Conservation (phyloP, 2,797 vertebrate genomes). For the Clarias platycephalus region DNA sequence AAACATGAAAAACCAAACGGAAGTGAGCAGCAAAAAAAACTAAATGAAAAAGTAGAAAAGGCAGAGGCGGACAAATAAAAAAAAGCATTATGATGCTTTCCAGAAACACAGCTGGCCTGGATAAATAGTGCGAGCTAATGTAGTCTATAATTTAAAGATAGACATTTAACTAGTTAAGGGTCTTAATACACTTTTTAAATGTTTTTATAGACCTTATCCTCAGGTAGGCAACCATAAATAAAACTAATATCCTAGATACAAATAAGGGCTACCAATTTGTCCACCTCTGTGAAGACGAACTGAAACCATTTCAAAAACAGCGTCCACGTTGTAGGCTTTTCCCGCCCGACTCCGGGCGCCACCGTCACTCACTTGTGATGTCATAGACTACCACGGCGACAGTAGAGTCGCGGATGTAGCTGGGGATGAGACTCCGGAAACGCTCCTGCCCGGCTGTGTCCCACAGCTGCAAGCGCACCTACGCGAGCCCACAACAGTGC, state of each 20-base stretch:
- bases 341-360: slow-evolving; percentile 13
- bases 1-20: neutral
- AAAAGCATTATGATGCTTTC: neutral
- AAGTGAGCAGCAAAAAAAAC: neutral
- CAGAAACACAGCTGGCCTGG: neutral
- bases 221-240: neutral
- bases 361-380: slow-evolving; percentile 89
- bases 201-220: neutral
- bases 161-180: neutral
- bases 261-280: neutral
- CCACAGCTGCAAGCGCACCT: slow-evolving; percentile 93
- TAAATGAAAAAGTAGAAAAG: neutral
- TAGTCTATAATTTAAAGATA: neutral
- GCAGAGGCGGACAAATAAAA: slow-evolving; percentile 14
- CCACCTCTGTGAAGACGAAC: neutral
- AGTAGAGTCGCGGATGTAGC: slow-evolving; percentile 93
- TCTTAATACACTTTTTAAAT: no score
- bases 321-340: slow-evolving; percentile 11
- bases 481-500: slow-evolving; percentile 79
- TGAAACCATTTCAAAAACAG: slow-evolving; percentile 18
- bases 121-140: neutral
- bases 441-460: slow-evolving; percentile 92
- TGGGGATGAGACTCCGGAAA: slow-evolving; percentile 92
- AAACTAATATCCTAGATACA: neutral
- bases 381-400: slow-evolving; percentile 93